A percentile compares a stretch with the other conserved stretches of the same genome.
These are phyloP conservation scores for Mustelus asterias DNA, from an alignment of 2,113 vertebrate species.

Conservation along the genomic window DNA sequence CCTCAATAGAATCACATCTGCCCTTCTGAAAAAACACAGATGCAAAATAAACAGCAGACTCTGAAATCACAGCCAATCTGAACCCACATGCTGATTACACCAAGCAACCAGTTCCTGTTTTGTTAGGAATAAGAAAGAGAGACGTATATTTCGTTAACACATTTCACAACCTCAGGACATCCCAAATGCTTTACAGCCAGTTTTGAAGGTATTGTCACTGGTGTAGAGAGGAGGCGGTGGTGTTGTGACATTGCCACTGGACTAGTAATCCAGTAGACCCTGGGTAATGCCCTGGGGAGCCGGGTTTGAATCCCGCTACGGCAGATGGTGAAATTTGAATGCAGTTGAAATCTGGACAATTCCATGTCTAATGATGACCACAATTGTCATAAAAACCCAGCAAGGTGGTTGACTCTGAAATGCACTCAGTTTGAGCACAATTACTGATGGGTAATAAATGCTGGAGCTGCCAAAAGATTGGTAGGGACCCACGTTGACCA, in stretches of 20 bases:
- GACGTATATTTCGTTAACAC: background rate
- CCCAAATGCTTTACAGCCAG: background rate
- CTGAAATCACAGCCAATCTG: background rate
- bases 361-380: no score
- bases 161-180: background rate
- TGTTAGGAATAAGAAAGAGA: background rate
- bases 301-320: no score
- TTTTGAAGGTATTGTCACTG: background rate
- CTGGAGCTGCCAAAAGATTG: no score
- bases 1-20: background rate
- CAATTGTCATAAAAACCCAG: no score
- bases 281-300: no score
- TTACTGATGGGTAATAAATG: no score
- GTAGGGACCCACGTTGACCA: background rate
- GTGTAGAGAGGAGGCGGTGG: background rate
- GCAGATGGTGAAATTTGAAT: no score
- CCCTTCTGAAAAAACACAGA: background rate
- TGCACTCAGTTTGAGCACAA: no score
- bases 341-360: no score
- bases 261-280: no score
- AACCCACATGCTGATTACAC: background rate
- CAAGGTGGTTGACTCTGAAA: no score
- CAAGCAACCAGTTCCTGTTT: background rate
- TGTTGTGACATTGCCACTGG: no score
- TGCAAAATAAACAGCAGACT: background rate